Evolutionary conservation across 2,113 vertebrate genomes (phyloP).

Genomic region (Cynoglossus semilaevis): DNA sequence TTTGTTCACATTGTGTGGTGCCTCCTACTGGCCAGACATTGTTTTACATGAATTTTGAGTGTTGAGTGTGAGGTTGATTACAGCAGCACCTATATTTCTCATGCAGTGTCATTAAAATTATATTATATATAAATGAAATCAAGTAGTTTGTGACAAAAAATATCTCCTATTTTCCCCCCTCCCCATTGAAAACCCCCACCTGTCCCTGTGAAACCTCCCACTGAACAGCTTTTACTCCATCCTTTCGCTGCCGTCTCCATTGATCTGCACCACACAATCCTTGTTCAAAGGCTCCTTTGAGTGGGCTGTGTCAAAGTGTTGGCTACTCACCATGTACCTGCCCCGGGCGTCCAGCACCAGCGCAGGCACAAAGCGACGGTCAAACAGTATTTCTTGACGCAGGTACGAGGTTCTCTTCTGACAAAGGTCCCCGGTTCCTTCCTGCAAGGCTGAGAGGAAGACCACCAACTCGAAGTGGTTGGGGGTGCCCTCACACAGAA

Average conservation of each 20-base stretch:
- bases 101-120: slow-evolving; percentile 16
- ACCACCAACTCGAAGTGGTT: slow-evolving; percentile 89
- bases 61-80: background rate
- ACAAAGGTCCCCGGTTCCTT: slow-evolving; percentile 90
- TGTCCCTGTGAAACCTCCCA: slow-evolving; percentile 7
- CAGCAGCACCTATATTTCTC: slow-evolving; percentile 19
- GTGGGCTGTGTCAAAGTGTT: slow-evolving; percentile 86
- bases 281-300: slow-evolving; percentile 83
- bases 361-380: slow-evolving; percentile 82
- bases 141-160: slow-evolving; percentile 25
- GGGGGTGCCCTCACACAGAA: slow-evolving; percentile 79
- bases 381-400: slow-evolving; percentile 86
- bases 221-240: slow-evolving; percentile 58
- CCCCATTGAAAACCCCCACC: background rate
- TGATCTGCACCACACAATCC: slow-evolving; percentile 87
- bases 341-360: slow-evolving; percentile 79
- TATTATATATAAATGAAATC: slow-evolving; percentile 24
- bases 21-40: background rate
- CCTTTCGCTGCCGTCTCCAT: slow-evolving; percentile 81
- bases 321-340: slow-evolving; percentile 84
- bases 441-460: slow-evolving; percentile 90
- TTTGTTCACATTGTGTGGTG: background rate
- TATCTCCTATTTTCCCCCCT: no score
- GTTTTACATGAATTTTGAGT: background rate
- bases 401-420: slow-evolving; percentile 95